Conservation (phyloP, 2,113 vertebrate genomes). For the Taxidea taxus region DNA sequence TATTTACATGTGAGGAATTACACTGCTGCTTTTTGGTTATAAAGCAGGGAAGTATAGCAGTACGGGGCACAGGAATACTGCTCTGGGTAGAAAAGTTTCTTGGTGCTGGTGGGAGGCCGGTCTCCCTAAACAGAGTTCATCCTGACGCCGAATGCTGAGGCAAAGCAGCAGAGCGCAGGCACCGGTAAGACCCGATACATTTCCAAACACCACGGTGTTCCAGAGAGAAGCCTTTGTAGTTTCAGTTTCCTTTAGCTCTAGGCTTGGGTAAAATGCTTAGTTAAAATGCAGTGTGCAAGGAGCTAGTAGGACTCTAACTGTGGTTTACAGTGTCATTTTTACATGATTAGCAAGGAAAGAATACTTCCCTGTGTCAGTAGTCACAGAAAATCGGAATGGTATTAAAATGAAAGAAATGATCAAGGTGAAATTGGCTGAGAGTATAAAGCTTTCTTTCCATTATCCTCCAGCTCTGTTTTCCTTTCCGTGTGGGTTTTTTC, state of each 20-base stretch:
- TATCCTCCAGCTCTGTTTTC: background rate
- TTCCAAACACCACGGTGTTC: background rate
- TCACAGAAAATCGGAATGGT: background rate
- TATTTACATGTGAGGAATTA: constrained; percentile 68
- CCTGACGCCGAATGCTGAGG: background rate
- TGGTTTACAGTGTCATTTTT: background rate
- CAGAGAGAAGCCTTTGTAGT: background rate
- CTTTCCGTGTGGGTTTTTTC: background rate
- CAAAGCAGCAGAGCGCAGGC: background rate
- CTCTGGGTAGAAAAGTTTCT: background rate
- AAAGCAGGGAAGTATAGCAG: constrained; percentile 51
- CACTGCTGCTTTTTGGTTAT: constrained; percentile 50
- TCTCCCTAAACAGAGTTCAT: constrained; percentile 19
- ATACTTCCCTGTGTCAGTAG: background rate
- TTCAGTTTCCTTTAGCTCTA: background rate
- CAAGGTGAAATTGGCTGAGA: background rate
- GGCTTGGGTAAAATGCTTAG: background rate
- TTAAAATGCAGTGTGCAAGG: background rate
- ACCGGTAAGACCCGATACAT: background rate
- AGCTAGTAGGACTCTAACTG: background rate
- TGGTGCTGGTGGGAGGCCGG: background rate
- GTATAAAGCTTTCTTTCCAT: background rate
- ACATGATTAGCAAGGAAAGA: constrained; percentile 19
- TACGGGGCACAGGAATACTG: background rate
- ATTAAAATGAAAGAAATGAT: background rate